Percentiles rank a stretch among this genome's conserved stretches.
phyloP scores from a whole-genome alignment of 2,888 invertebrate genomes.

The Dicycla oo region DNA sequence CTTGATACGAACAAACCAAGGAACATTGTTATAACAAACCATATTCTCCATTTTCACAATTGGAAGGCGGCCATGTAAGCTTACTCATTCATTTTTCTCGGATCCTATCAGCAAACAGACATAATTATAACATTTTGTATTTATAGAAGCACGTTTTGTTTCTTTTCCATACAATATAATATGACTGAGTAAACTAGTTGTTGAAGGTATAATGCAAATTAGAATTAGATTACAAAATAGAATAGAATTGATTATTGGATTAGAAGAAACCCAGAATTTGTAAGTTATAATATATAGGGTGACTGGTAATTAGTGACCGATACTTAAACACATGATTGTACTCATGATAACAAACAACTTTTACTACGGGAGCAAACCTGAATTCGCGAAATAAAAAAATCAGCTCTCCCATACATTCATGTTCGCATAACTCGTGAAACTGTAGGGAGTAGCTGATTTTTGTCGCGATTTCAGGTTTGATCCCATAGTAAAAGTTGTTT shows the following conservation, averaged over 20 bases:
- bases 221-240: background rate
- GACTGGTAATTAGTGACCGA: too few relatives aligned
- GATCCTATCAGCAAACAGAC: slow-evolving; percentile 33
- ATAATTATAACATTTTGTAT: slow-evolving; percentile 29
- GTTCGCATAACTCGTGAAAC: too few relatives aligned
- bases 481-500: too few relatives aligned
- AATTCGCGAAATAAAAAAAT: too few relatives aligned
- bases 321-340: too few relatives aligned
- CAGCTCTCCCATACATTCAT: too few relatives aligned
- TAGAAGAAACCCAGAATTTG: too few relatives aligned
- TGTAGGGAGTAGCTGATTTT: too few relatives aligned
- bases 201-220: background rate
- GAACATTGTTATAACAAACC: slow-evolving; percentile 17
- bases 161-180: background rate
- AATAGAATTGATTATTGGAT: background rate
- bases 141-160: background rate
- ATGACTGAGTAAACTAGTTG: background rate
- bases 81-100: slow-evolving; percentile 23
- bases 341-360: too few relatives aligned
- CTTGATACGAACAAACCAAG: background rate
- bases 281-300: too few relatives aligned
- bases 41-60: slow-evolving; percentile 23
- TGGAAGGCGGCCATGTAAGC: slow-evolving; percentile 22
- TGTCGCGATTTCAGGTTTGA: too few relatives aligned
- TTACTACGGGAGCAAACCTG: too few relatives aligned